Evolutionary conservation across 1,140 invertebrate genomes (phyloP).

Genomic region (Mactra quadrangularis): DNA sequence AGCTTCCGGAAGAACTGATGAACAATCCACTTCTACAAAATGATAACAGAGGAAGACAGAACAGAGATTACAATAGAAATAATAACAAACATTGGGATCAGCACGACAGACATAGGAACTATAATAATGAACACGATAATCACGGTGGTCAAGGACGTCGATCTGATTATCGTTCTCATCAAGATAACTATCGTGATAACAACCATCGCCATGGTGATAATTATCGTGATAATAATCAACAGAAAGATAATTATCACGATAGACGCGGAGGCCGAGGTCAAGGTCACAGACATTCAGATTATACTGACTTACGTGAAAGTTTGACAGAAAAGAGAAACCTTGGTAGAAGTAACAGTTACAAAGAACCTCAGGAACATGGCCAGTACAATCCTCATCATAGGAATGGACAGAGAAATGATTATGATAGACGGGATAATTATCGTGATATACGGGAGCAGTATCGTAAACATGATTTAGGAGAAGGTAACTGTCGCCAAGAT

Average conservation of each 20-base stretch:
- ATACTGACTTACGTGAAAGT: neutral
- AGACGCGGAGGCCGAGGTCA: neutral
- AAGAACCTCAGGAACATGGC: conserved; percentile 3
- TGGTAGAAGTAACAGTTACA: conserved; percentile 6
- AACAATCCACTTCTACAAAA: conserved; percentile 53
- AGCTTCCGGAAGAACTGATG: conserved; percentile 36
- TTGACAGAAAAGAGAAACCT: conserved; percentile 9
- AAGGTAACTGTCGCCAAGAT: neutral
- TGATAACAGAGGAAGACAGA: neutral
- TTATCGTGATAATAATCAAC: neutral
- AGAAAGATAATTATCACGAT: neutral
- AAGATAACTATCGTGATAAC: neutral
- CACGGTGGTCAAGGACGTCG: neutral
- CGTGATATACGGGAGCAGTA: conserved; percentile 50
- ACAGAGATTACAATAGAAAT: neutral
- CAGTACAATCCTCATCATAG: neutral
- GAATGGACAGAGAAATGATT: conserved; percentile 18
- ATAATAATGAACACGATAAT: conserved; percentile 1
- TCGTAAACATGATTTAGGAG: conserved; percentile 15
- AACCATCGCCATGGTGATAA: neutral
- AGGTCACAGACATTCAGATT: conserved; percentile 3
- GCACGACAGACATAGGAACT: conserved; percentile 37
- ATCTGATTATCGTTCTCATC: neutral
- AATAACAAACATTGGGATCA: conserved; percentile 30
- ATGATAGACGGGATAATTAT: conserved; percentile 54